Evolutionary conservation across 2,888 invertebrate genomes (phyloP), one percentile per base, ranked within the genome.

Genomic region (Dusona sp.): DNA sequence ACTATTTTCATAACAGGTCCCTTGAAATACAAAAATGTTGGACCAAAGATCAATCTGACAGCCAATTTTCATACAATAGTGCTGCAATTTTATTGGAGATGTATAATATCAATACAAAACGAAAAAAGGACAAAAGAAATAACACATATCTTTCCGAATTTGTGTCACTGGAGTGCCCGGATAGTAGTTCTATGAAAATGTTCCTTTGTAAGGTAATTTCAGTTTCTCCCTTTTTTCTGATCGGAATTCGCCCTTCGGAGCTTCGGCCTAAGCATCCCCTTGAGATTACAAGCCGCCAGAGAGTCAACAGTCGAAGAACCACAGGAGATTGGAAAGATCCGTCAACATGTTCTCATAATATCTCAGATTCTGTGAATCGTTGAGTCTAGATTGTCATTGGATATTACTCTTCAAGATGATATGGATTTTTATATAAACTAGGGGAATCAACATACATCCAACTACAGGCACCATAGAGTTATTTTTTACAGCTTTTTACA

Each of bases 231-330:
- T 57, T 61, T 19, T 25, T 33, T 29, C 19, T 16, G 16, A 25
- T n/a, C 22, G 48, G 70, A 33, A 33, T 70, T 70, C 48, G 29
- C 22, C 48, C 29, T 29, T 48, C 19, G 48, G 48, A 19, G 16
- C 25, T 70, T n/a, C 48, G 33, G 29, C 29, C 48, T 7, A 48
- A 70, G 48, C 19, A 70, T 70, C 70, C 70, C 70, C 45, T 70
- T 19, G 48, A 70, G 16, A 25, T 33, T 70, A 19, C 48, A 33
- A 70, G 16, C 22, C 19, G 9, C 19, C 29, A 68, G 68, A 36
- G 68, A 42, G 29, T 45, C 48, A 29, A 29, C 45, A 48, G 29
- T 70, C 70, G 29, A n/a, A 33, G 70, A n/a, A 70, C 70, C 4
- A 29, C 19, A 45, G 48, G 29, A 29, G 70, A 70, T 48, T 48